Evolutionary conservation across 2,797 vertebrate species (phyloP).

Genomic region (Diglossa cyanea): DNA sequence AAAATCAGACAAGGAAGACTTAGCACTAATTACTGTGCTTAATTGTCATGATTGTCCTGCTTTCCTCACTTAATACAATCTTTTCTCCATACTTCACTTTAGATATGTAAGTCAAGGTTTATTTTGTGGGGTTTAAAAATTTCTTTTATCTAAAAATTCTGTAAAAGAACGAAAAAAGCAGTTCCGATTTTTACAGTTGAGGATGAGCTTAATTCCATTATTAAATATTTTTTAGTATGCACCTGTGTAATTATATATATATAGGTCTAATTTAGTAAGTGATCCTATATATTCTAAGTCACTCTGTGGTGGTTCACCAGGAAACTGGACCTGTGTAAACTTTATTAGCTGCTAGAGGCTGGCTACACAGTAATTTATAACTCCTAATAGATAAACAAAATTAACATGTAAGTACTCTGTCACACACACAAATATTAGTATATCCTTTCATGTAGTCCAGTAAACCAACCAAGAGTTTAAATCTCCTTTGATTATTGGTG

Average conservation of each 20-base stretch:
- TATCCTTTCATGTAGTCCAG: not conserved
- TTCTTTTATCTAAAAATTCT: not conserved
- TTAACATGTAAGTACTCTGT: not conserved
- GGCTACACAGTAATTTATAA: not conserved
- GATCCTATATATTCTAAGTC: not conserved
- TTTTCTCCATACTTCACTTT: not conserved
- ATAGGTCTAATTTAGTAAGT: not conserved
- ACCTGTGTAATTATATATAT: not conserved
- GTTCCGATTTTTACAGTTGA: not conserved
- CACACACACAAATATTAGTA: not conserved
- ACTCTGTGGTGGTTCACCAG: not conserved
- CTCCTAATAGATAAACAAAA: not conserved
- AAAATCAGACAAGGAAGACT: not conserved
- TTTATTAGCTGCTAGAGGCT: not conserved
- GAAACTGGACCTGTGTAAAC: not conserved
- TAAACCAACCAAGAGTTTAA: not conserved
- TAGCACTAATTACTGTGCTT: not conserved
- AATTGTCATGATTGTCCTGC: not conserved
- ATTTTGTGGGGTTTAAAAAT: not conserved
- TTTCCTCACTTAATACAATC: not conserved
- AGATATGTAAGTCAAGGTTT: not conserved
- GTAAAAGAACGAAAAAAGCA: not conserved
- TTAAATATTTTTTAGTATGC: not conserved
- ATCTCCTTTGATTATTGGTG: not conserved
- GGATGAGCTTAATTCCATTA: not conserved